Evolutionary conservation across 1,140 invertebrate species (phyloP), one percentile per base, ranked within the genome.

Genomic region (Nylanderia fulva): DNA sequence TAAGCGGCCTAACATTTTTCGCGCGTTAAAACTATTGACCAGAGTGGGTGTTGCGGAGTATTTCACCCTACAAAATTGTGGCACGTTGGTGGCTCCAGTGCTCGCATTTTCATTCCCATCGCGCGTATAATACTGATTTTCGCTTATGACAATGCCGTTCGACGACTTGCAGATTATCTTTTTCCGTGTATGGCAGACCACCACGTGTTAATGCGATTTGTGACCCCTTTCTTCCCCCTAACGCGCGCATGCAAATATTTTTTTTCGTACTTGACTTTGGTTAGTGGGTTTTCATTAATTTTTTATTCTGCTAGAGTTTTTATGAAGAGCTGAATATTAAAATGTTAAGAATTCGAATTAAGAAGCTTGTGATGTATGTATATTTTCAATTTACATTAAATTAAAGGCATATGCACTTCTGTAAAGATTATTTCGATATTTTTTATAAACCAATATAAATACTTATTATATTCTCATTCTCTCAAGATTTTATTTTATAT

Each of bases 1-100:
- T 86, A 76, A 75, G 80, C 85, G 71, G 80, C 82, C 85, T 86
- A 86, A 72, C 60, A 58, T 86, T 84, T 86, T 76, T 82, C 54
- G 69, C 68, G 60, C 52, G 45, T 85, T 72, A 72, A 54, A 82
- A 83, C 58, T 72, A 69, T 85, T 77, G 63, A 76, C 56, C 82
- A 45, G 64, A 39, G 63, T 48, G 84, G 52, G 60, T 83, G 84
- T 39, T 45, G 36, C 33, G 29, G 18, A 1, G 3, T 13, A 7
- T 27, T 8, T 2, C n/a, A 27, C 42, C 52, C 33, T 9, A 45
- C 29, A 42, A 84, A 84, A 76, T 84, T 84, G 77, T 60, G 80
- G 71, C 80, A 84, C 72, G 87, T 77, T 88, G 66, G 71, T 29
- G 60, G 71, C 58, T 64, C 42, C 76, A 84, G 76, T 84, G 60